Conservation (phyloP, 2,113 vertebrate genomes). For the Myotis lucifugus region DNA sequence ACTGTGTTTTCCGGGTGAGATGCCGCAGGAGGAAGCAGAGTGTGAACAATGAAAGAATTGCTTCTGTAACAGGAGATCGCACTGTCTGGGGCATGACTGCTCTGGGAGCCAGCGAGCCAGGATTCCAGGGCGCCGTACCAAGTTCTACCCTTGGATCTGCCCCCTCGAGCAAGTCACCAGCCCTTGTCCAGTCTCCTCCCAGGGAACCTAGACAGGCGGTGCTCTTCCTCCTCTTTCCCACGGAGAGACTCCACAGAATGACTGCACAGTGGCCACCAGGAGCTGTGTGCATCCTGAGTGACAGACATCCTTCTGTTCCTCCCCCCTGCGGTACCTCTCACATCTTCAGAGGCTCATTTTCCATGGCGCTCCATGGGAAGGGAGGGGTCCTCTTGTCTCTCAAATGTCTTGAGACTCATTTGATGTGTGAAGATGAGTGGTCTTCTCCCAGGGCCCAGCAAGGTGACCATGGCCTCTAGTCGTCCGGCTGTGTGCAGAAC, state of each 20-base stretch:
- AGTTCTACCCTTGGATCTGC: not conserved
- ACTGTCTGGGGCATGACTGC: not conserved
- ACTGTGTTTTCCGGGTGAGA: conserved; percentile 40
- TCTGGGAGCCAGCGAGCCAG: not conserved
- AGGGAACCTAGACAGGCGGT: not conserved
- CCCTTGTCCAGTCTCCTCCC: not conserved
- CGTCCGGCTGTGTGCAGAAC: not conserved
- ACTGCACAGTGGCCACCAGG: not conserved
- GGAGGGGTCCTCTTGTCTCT: not conserved
- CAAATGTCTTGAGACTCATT: not conserved
- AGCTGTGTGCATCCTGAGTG: not conserved
- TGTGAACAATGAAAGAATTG: conserved; percentile 51
- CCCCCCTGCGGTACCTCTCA: not conserved
- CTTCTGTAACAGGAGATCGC: conserved; percentile 64
- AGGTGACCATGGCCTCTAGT: not conserved
- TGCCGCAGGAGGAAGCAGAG: conserved; percentile 25
- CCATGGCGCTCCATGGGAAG: not conserved
- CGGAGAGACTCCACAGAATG: not conserved
- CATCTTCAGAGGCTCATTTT: not conserved
- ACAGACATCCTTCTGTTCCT: not conserved
- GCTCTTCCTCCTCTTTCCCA: not conserved
- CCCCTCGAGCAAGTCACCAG: not conserved
- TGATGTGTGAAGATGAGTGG: not conserved
- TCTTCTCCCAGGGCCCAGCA: not conserved
- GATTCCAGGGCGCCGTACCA: not conserved